These are phyloP conservation scores for Heteronetta atricapilla DNA, from an alignment of 2,113 vertebrate genomes.

Conservation along the genomic window DNA sequence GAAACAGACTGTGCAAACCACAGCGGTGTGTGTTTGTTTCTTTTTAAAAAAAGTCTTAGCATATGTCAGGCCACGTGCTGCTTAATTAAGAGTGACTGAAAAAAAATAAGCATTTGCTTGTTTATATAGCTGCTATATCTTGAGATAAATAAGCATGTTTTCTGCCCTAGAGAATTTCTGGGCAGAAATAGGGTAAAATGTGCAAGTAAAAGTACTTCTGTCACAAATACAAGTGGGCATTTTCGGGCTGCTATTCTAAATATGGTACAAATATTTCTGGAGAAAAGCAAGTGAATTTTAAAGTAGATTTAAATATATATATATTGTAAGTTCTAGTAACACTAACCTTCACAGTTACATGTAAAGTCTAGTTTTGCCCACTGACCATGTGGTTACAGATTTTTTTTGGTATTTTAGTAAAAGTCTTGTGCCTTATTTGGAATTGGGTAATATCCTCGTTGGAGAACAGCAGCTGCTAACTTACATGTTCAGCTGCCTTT, in stretches of 20 bases:
- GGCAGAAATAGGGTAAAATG: not conserved
- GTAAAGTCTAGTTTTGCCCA: not conserved
- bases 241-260: not conserved
- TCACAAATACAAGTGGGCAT: not conserved
- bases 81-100: not conserved
- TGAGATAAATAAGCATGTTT: not conserved
- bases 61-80: not conserved
- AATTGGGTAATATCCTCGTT: not conserved
- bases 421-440: not conserved
- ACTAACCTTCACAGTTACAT: not conserved
- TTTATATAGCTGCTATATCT: not conserved
- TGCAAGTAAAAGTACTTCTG: not conserved
- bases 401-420: not conserved
- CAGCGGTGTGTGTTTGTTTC: not conserved
- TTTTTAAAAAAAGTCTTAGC: not conserved
- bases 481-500: not conserved
- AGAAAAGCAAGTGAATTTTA: not conserved
- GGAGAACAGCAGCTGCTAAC: not conserved
- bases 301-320: not conserved
- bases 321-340: not conserved
- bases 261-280: not conserved
- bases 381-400: not conserved
- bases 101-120: not conserved
- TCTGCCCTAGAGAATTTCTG: not conserved
- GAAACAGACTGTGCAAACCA: not conserved